Percentiles rank a stretch among this genome's conserved stretches.
These are phyloP conservation scores for Noctua pronuba DNA, from an alignment of 2,888 invertebrate genomes.

Conservation along the genomic window DNA sequence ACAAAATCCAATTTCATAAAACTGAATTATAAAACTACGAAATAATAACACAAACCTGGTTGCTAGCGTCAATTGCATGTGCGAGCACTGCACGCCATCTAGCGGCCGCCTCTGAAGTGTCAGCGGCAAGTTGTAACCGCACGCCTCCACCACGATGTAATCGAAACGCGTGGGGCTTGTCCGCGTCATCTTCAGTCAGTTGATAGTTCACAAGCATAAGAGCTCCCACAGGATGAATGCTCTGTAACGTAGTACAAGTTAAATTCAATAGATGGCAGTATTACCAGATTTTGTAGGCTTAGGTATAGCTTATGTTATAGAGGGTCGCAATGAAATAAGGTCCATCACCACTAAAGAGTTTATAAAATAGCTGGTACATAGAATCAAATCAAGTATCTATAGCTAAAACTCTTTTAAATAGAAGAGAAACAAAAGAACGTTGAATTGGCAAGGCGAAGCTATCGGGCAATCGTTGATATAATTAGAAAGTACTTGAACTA, in stretches of 20 bases:
- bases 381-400: neutral
- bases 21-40: neutral
- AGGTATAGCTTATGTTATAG: neutral
- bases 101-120: constrained; percentile 92
- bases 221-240: constrained; percentile 97
- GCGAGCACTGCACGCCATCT: constrained; percentile 95
- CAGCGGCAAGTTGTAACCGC: constrained; percentile 95
- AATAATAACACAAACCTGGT: constrained; percentile 87
- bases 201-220: constrained; percentile 96
- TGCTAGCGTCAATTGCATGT: constrained; percentile 94
- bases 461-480: constrained; percentile 20
- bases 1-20: neutral
- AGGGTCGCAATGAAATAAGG: neutral
- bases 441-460: constrained; percentile 16
- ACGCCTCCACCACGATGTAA: constrained; percentile 93
- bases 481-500: constrained; percentile 43
- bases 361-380: neutral
- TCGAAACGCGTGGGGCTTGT: constrained; percentile 93
- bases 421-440: neutral
- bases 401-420: neutral
- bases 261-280: constrained; percentile 62
- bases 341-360: neutral
- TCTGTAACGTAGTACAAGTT: constrained; percentile 87
- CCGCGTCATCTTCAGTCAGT: constrained; percentile 92
- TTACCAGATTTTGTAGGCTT: neutral